phyloP scores from a whole-genome alignment of 37 sponge, comb jelly and placozoan species.

The Chondrilla cf. caribensis region DNA sequence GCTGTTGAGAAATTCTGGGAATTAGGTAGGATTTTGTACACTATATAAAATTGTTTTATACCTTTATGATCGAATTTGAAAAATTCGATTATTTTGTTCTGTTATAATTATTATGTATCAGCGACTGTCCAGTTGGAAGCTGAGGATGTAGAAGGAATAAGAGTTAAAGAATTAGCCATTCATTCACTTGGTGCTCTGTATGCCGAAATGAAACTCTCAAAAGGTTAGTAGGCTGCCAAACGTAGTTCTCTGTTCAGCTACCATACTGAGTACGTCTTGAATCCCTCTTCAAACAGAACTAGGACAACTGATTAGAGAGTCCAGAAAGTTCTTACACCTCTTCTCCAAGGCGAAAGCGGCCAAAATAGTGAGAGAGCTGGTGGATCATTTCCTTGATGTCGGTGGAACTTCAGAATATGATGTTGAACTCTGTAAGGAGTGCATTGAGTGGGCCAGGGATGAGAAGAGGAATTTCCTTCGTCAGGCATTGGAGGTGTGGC shows the following conservation, averaged over 20 bases:
- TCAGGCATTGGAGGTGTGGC: conserved; percentile 81
- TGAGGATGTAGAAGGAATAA: conserved; percentile 38
- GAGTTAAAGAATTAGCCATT: conserved; percentile 69
- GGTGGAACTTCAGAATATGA: conserved; percentile 59
- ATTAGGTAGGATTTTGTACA: conserved; percentile 40
- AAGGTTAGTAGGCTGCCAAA: conserved; percentile 47
- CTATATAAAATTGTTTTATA: background rate
- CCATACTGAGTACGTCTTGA: too few species aligned
- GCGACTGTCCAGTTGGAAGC: background rate
- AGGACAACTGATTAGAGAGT: conserved; percentile 60
- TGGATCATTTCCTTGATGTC: conserved; percentile 87
- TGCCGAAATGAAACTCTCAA: conserved; percentile 42
- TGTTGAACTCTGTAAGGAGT: conserved; percentile 75
- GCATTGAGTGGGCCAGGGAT: conserved; percentile 93
- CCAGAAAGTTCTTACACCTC: conserved; percentile 51
- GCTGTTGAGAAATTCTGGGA: conserved; percentile 44
- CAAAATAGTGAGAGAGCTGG: conserved; percentile 87
- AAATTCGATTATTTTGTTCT: background rate
- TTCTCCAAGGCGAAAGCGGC: conserved; percentile 97
- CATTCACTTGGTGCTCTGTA: conserved; percentile 55
- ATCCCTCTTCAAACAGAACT: conserved; percentile 65
- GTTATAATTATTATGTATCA: too few species aligned
- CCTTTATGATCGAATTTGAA: background rate
- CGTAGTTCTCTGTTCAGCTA: background rate
- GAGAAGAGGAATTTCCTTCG: conserved; percentile 92